Percentiles rank a stretch among this genome's conserved stretches.
Evolutionary conservation across 1,140 invertebrate species (phyloP).

Genomic region (Ostrea edulis): DNA sequence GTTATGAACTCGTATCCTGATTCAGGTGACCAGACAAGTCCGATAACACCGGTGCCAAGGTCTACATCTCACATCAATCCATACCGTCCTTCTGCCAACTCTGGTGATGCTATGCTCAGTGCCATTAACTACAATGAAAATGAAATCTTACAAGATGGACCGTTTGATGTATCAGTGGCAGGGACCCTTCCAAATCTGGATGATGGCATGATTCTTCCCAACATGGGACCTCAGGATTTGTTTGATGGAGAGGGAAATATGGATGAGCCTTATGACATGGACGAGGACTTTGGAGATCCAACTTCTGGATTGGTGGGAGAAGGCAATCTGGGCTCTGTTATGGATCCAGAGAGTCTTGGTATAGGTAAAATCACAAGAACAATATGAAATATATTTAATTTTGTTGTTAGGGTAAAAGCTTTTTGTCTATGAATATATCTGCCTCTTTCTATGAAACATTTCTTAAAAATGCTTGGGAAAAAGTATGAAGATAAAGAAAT

Average conservation of each 20-base stretch:
- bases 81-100: slow-evolving; percentile 67
- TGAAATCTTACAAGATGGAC: slow-evolving; percentile 77
- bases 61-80: slow-evolving; percentile 63
- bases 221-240: slow-evolving; percentile 80
- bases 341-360: slow-evolving; percentile 47
- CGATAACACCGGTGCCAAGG: slow-evolving; percentile 61
- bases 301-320: slow-evolving; percentile 46
- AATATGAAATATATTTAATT: neutral
- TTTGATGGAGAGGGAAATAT: slow-evolving; percentile 86
- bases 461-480: neutral
- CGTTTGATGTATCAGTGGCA: slow-evolving; percentile 75
- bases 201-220: slow-evolving; percentile 73
- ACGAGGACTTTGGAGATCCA: slow-evolving; percentile 70
- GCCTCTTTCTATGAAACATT: neutral
- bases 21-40: slow-evolving; percentile 71
- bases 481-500: neutral
- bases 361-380: slow-evolving; percentile 4
- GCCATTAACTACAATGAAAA: slow-evolving; percentile 78
- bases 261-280: slow-evolving; percentile 80
- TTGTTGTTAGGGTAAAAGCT: neutral
- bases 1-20: slow-evolving; percentile 73
- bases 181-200: slow-evolving; percentile 74
- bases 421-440: neutral
- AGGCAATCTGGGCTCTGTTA: slow-evolving; percentile 47
- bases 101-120: slow-evolving; percentile 79